phyloP scores from a whole-genome alignment of 2,113 vertebrate species.

The Burhinus oedicnemus region DNA sequence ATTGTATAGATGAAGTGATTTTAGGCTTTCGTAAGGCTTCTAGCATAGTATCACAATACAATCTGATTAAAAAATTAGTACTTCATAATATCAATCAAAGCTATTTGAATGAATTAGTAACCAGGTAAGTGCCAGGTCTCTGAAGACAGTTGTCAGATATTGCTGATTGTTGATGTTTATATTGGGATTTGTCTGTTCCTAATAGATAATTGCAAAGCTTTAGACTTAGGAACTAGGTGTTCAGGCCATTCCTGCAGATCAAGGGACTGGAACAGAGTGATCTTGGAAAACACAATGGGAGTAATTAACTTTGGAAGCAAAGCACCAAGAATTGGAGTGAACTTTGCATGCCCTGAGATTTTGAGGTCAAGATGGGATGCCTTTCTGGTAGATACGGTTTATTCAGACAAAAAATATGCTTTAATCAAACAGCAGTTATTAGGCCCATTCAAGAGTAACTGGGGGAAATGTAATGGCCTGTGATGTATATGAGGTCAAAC shows the following conservation, averaged over 20 bases:
- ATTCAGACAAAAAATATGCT: background rate
- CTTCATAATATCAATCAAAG: background rate
- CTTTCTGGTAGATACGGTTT: background rate
- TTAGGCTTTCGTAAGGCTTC: background rate
- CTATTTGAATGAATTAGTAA: background rate
- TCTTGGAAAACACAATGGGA: background rate
- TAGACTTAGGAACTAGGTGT: background rate
- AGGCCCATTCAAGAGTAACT: background rate
- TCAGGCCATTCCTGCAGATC: background rate
- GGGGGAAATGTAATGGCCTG: background rate
- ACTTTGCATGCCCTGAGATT: background rate
- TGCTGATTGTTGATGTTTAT: background rate
- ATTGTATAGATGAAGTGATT: background rate
- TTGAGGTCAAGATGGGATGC: background rate
- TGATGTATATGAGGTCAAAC: background rate
- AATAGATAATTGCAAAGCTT: background rate
- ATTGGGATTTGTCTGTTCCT: background rate
- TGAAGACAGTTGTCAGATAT: background rate
- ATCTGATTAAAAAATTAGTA: background rate
- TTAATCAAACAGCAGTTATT: background rate
- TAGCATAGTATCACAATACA: background rate
- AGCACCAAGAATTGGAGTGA: background rate
- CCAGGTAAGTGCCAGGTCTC: background rate
- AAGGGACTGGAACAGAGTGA: background rate
- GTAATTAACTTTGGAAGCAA: background rate